phyloP scores from a whole-genome alignment of 2,113 vertebrate genomes.

The Varanus komodoensis region DNA sequence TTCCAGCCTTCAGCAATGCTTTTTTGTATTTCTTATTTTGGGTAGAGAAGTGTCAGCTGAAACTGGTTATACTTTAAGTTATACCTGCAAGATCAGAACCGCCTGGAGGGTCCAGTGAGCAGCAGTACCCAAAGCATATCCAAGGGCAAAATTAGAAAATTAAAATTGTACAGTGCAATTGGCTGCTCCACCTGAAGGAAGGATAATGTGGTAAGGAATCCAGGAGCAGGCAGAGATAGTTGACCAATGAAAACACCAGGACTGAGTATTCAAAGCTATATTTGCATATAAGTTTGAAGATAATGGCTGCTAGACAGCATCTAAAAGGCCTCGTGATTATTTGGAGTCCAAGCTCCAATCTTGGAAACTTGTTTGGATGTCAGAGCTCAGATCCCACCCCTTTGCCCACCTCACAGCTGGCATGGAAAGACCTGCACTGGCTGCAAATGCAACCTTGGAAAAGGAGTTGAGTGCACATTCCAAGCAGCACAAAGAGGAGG shows the following conservation, averaged over 20 bases:
- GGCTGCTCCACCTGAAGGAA: not conserved
- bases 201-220: not conserved
- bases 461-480: no score
- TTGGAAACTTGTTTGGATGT: no score
- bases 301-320: not conserved
- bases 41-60: not conserved
- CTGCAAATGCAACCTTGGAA: no score
- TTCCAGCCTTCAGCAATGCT: not conserved
- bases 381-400: no score
- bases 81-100: not conserved
- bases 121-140: not conserved
- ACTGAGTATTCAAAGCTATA: not conserved
- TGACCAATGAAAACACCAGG: not conserved
- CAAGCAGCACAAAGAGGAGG: no score
- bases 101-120: not conserved
- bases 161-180: not conserved
- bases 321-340: no score
- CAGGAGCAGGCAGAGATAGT: not conserved
- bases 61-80: not conserved
- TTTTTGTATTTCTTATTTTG: not conserved
- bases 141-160: no score
- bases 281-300: not conserved
- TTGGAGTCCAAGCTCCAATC: no score
- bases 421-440: no score
- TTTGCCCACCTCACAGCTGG: no score